Conservation (phyloP, 2,797 vertebrate species). For the Acanthurus tractus region DNA sequence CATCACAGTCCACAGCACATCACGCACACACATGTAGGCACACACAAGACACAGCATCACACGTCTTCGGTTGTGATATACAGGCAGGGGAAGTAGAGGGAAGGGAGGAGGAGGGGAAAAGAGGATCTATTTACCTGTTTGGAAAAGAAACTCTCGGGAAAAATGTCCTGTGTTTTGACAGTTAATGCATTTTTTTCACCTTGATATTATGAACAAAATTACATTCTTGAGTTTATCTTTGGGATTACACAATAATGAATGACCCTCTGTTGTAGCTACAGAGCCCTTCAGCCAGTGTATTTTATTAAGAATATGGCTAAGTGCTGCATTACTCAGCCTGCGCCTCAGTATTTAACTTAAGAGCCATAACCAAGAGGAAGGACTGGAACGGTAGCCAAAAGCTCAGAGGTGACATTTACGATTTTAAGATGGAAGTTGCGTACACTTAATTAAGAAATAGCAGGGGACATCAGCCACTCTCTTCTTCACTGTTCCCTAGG, state of each 20-base stretch:
- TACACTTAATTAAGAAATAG: conserved; percentile 84
- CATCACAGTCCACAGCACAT: conserved; percentile 62
- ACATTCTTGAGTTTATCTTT: conserved; percentile 24
- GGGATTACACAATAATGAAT: conserved; percentile 47
- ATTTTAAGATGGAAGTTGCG: conserved; percentile 67
- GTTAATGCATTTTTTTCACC: conserved; percentile 6
- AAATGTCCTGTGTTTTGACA: conserved; percentile 30
- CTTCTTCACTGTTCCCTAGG: conserved; percentile 64
- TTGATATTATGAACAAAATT: conserved; percentile 13
- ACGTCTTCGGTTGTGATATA: conserved; percentile 33
- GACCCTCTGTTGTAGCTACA: conserved; percentile 19
- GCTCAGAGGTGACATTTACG: conserved; percentile 73
- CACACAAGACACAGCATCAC: conserved; percentile 36
- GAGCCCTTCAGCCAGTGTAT: conserved; percentile 35
- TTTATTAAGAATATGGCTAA: conserved; percentile 53
- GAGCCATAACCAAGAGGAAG: conserved; percentile 48
- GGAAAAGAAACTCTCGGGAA: conserved; percentile 26
- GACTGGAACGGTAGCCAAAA: conserved; percentile 57
- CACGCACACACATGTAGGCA: conserved; percentile 17
- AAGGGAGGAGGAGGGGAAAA: not conserved
- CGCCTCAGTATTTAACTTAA: conserved; percentile 50
- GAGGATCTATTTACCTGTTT: conserved; percentile 42
- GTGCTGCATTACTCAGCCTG: conserved; percentile 52
- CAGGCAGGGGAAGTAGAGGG: conserved; percentile 21
- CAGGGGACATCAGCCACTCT: conserved; percentile 70